Conservation (phyloP, 1,140 invertebrate genomes). For the Triops longicaudatus region DNA sequence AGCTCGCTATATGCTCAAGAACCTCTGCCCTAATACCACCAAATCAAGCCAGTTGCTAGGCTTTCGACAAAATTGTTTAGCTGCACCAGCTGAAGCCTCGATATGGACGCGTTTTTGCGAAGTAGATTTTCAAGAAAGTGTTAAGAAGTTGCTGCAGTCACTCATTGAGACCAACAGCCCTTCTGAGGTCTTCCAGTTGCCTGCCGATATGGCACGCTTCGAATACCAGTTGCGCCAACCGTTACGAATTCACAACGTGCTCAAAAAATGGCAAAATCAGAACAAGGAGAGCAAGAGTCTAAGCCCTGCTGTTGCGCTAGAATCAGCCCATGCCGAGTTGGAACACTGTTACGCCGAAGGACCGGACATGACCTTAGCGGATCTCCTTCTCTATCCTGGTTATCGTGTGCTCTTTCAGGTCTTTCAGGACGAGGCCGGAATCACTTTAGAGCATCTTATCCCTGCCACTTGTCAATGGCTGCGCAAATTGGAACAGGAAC, state of each 20-base stretch:
- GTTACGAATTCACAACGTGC: slow-evolving; percentile 74
- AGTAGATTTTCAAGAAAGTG: slow-evolving; percentile 57
- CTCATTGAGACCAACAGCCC: neutral
- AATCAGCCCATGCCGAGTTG: slow-evolving; percentile 30
- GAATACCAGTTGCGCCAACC: slow-evolving; percentile 80
- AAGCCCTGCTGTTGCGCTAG: neutral
- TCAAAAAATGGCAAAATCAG: slow-evolving; percentile 56
- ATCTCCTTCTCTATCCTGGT: slow-evolving; percentile 68
- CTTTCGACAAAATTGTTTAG: slow-evolving; percentile 65
- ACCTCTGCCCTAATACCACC: neutral
- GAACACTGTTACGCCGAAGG: slow-evolving; percentile 73
- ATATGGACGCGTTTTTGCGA: slow-evolving; percentile 90
- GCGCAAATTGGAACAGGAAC: slow-evolving; percentile 17
- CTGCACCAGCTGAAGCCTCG: slow-evolving; percentile 73
- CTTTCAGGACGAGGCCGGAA: slow-evolving; percentile 20
- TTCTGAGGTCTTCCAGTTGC: neutral
- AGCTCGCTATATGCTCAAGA: slow-evolving; percentile 19
- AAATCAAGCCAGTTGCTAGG: slow-evolving; percentile 45
- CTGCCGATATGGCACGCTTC: slow-evolving; percentile 42
- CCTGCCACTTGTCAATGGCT: slow-evolving; percentile 62
- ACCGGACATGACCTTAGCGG: slow-evolving; percentile 68
- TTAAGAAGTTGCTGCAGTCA: slow-evolving; percentile 39
- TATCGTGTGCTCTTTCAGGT: slow-evolving; percentile 55
- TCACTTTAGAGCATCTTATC: slow-evolving; percentile 44
- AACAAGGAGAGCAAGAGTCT: slow-evolving; percentile 24